Base-by-base conservation (phyloP, 2,797 vertebrate species). In the Cuculus canorus region DNA sequence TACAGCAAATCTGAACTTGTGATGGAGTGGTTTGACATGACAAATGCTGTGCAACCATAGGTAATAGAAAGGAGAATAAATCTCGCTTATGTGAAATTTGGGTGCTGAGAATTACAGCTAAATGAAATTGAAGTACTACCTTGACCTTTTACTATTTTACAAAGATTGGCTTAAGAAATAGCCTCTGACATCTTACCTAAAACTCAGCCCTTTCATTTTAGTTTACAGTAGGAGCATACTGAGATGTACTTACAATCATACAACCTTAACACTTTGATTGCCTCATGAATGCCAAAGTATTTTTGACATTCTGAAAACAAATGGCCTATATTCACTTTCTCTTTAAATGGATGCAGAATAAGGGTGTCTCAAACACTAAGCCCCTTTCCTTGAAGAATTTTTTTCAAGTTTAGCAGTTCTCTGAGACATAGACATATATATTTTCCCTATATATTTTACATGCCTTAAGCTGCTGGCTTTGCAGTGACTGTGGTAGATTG, bases 181-280 rank as follows among this genome's bases (percentile, higher is more conserved):
- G 12, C 16, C 8, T 89, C 71, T 87, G 69, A 78, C 24, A 78
- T 61, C 57, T 54, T 61, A 57, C 27, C 27, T 39, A 32, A 77
- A 96, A 85, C 30, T 52, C 41, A 82, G 27, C 7, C 28, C 50
- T 88, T 66, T 82, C 24, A 63, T 84, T 90, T 93, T 68, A 79
- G 16, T 11, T 90, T 92, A 28, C 25, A 45, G 57, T 15, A 73
- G 22, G 4, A 70, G 35, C 22, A 75, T 10, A 60, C 4, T 75
- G 64, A 84, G 93, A 64, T 59, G 27, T 10, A 68, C 32, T 89
- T 88, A 60, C 33, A 63, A 13, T 64, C n/a, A 56, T 53, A 68
- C 25, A 70, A 70, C 22, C 9, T 60, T 21, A 56, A 19, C 21
- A 63, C 54, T 13, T 60, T 53, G 16, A 56, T 82, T 88, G 57